These are phyloP conservation scores for Malurus cyaneus DNA, from an alignment of 2,113 vertebrate genomes.

Conservation along the genomic window DNA sequence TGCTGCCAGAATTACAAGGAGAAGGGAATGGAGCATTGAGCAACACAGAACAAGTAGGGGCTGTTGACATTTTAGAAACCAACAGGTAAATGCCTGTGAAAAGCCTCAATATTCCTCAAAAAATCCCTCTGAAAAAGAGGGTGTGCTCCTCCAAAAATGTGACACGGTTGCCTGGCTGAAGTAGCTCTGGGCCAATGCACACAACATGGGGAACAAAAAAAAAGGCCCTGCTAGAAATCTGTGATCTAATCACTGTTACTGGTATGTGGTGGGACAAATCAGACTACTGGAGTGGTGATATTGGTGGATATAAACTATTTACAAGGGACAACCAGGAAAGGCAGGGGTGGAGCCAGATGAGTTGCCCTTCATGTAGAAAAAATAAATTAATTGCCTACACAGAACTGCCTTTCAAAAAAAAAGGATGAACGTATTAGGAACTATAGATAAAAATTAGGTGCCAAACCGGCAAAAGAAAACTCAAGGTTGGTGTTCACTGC, in stretches of 20 bases:
- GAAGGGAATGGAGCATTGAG: neutral
- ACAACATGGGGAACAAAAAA: neutral
- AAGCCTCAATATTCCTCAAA: neutral
- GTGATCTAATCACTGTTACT: neutral
- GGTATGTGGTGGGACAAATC: neutral
- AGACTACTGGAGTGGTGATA: neutral
- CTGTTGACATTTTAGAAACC: neutral
- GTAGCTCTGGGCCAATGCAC: neutral
- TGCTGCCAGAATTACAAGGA: neutral
- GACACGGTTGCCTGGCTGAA: neutral
- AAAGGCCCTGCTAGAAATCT: neutral
- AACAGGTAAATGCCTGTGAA: neutral
- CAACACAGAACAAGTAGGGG: neutral
- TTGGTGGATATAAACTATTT: neutral
- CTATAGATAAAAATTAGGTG: neutral
- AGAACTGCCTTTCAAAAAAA: neutral
- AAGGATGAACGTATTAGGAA: neutral
- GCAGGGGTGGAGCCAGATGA: accelerated
- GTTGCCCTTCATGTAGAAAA: neutral
- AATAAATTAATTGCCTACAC: neutral
- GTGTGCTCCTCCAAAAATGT: neutral
- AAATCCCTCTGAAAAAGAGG: neutral
- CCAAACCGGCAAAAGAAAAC: neutral
- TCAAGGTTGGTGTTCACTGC: neutral
- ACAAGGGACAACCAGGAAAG: neutral